These are phyloP conservation scores for Episyrphus balteatus DNA, from an alignment of 1,140 invertebrate species.

Conservation along the genomic window DNA sequence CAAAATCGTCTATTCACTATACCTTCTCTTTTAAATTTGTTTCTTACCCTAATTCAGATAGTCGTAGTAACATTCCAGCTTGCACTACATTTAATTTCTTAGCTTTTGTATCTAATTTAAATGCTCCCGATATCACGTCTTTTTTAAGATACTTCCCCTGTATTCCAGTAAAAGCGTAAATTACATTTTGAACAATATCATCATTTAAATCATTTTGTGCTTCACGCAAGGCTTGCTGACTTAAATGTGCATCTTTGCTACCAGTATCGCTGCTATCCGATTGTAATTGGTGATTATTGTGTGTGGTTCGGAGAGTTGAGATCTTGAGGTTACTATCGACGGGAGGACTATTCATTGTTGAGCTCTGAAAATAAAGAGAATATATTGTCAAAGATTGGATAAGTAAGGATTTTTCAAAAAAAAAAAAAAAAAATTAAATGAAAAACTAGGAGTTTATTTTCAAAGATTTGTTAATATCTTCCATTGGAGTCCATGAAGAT, in stretches of 20 bases:
- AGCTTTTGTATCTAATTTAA: slow-evolving; percentile 52
- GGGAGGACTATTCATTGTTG: too few species aligned
- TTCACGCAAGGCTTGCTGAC: slow-evolving; percentile 14
- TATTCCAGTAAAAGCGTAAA: slow-evolving; percentile 73
- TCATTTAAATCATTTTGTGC: slow-evolving; percentile 13
- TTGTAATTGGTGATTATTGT: background rate
- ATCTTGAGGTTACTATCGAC: slow-evolving; percentile 1
- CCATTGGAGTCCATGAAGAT: too few species aligned
- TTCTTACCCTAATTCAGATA: slow-evolving; percentile 64
- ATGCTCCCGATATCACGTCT: slow-evolving; percentile 51
- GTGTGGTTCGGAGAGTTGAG: background rate
- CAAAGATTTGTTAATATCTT: too few species aligned
- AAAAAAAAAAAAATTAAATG: too few species aligned
- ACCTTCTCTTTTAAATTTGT: background rate
- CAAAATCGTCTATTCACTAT: background rate
- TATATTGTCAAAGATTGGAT: too few species aligned
- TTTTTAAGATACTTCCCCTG: slow-evolving; percentile 63
- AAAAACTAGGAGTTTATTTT: too few species aligned
- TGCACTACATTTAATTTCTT: slow-evolving; percentile 36
- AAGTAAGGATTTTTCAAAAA: too few species aligned
- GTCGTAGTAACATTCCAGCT: slow-evolving; percentile 49
- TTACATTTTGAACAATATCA: slow-evolving; percentile 60
- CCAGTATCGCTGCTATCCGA: background rate
- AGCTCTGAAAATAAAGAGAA: too few species aligned
- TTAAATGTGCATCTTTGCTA: background rate